phyloP scores from a whole-genome alignment of 1,140 invertebrate species.

The Lepidurus arcticus region DNA sequence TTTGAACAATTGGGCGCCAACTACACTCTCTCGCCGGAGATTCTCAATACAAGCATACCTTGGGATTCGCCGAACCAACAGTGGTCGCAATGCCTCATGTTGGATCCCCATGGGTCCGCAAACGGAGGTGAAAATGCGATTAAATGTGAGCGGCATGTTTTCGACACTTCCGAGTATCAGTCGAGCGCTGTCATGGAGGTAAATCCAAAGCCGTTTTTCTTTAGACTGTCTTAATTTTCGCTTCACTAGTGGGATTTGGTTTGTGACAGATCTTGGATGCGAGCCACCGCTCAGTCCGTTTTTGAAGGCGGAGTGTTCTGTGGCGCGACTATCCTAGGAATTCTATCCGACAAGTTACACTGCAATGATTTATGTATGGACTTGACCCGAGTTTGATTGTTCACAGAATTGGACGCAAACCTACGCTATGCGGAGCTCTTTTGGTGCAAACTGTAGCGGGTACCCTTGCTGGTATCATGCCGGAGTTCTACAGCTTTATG shows the following conservation, averaged over 20 bases:
- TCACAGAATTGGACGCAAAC: conserved; percentile 37
- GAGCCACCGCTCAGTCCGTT: not conserved
- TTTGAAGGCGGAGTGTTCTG: not conserved
- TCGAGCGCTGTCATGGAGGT: not conserved
- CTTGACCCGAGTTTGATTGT: not conserved
- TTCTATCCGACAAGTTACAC: not conserved
- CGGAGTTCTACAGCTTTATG: conserved; percentile 37
- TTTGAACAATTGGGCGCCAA: not conserved
- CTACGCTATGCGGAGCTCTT: conserved; percentile 17
- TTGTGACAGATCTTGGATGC: not conserved
- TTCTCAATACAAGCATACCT: not conserved
- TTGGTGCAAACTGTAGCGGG: conserved; percentile 36
- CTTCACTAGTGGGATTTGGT: not conserved
- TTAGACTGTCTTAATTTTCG: not conserved
- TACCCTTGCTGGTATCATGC: conserved; percentile 37
- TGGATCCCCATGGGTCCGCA: not conserved
- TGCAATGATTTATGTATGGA: not conserved
- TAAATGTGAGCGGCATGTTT: not conserved
- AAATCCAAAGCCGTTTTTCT: not conserved
- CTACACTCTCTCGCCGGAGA: not conserved
- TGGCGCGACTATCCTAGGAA: not conserved
- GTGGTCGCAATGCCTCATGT: not conserved
- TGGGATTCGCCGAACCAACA: not conserved
- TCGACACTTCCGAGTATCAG: not conserved
- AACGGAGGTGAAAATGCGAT: not conserved